Percentiles rank a stretch among this genome's conserved stretches.
phyloP scores from a whole-genome alignment of 35 echinoderm and acorn worm species.

The Lytechinus variegatus region DNA sequence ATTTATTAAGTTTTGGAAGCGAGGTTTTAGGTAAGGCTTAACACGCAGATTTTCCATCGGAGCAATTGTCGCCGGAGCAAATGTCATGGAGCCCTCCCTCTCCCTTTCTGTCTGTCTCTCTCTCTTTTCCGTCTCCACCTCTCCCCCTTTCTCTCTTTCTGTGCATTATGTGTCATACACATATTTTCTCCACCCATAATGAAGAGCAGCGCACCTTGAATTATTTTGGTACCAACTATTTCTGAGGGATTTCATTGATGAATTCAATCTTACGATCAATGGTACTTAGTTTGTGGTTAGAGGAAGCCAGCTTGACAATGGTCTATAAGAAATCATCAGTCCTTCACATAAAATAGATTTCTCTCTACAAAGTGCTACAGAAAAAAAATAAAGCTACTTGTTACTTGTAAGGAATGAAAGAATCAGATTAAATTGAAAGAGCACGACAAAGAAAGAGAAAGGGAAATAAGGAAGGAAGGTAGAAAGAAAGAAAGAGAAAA shows the following conservation, averaged over 20 bases:
- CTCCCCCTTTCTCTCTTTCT: not conserved
- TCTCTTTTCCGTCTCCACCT: not conserved
- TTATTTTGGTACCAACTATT: not conserved
- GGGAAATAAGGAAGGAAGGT: too few species aligned
- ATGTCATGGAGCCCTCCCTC: not conserved
- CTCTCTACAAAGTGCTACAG: not conserved
- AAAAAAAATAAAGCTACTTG: not conserved
- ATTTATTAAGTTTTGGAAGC: too few species aligned
- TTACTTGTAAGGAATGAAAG: not conserved
- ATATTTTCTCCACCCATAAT: too few species aligned
- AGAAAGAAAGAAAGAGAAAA: too few species aligned
- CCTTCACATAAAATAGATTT: not conserved
- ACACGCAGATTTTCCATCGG: too few species aligned
- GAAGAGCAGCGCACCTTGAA: too few species aligned
- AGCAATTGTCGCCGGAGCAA: too few species aligned
- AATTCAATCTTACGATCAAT: constrained; percentile 14
- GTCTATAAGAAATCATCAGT: not conserved
- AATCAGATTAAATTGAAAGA: not conserved
- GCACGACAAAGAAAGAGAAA: too few species aligned
- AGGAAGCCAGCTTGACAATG: constrained; percentile 14
- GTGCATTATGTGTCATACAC: not conserved
- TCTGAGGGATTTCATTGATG: not conserved
- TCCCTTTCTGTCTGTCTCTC: not conserved
- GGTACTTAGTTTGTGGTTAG: constrained; percentile 34
- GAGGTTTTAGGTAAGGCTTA: too few species aligned